These are phyloP conservation scores for Lasioglossum morio DNA, from an alignment of 2,888 invertebrate species.

Conservation along the genomic window DNA sequence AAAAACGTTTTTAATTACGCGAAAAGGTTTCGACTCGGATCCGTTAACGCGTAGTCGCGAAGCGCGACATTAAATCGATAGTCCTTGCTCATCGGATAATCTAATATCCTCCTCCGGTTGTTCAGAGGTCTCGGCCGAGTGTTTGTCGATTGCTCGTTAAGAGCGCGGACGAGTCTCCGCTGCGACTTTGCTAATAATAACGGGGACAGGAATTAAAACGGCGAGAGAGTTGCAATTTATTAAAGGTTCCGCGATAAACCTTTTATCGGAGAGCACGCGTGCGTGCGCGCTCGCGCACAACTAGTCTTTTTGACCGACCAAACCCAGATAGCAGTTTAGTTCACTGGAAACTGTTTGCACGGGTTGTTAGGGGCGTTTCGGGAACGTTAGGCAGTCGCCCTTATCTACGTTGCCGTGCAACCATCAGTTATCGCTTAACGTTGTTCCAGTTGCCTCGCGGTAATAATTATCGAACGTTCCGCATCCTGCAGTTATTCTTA, in stretches of 20 bases:
- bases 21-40: neutral
- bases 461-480: neutral
- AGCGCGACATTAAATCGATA: neutral
- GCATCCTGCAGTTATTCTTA: neutral
- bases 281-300: neutral
- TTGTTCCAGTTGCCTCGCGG: neutral
- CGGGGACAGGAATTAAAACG: neutral
- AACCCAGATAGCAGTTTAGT: neutral
- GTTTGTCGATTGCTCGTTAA: slow-evolving; percentile 3
- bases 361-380: neutral
- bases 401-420: slow-evolving; percentile 24
- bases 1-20: neutral
- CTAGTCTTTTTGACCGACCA: neutral
- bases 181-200: neutral
- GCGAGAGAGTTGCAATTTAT: neutral
- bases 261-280: neutral
- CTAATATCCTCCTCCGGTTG: neutral
- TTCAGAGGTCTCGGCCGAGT: slow-evolving; percentile 3
- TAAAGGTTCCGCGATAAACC: neutral
- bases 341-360: neutral
- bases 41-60: neutral
- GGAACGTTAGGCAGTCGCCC: slow-evolving; percentile 6
- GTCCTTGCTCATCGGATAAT: slow-evolving; percentile 1
- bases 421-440: slow-evolving; percentile 18
- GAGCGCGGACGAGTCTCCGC: neutral